Conservation (phyloP, 2,888 invertebrate species). For the Leptopilina drosophilae region DNA sequence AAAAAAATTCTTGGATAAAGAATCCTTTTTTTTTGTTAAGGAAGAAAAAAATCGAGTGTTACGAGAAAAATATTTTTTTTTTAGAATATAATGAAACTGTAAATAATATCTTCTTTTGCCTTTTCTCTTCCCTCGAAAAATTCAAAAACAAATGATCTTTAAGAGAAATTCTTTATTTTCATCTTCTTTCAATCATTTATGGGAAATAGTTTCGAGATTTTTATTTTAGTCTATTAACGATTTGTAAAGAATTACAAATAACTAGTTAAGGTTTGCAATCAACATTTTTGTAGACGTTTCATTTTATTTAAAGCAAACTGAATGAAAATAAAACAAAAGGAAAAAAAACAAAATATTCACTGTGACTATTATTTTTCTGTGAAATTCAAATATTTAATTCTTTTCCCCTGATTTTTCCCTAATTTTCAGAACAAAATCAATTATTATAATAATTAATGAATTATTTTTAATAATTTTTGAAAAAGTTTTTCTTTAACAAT, state of each 20-base stretch:
- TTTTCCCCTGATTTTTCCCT: background rate
- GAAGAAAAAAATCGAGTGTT: too few relatives aligned
- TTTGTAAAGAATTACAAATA: background rate
- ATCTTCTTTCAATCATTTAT: background rate
- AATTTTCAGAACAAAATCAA: too few relatives aligned
- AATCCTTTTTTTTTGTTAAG: too few relatives aligned
- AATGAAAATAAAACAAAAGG: conserved; percentile 7
- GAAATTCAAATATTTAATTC: background rate
- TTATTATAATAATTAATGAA: too few relatives aligned
- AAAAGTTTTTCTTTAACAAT: too few relatives aligned
- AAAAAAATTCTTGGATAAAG: too few relatives aligned
- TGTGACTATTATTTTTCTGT: background rate
- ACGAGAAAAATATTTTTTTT: too few relatives aligned
- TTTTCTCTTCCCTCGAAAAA: too few relatives aligned
- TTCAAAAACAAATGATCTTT: too few relatives aligned
- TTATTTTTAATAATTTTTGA: too few relatives aligned
- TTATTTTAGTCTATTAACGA: background rate
- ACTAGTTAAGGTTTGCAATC: conserved; percentile 1
- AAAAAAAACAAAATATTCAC: background rate
- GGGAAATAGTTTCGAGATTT: background rate
- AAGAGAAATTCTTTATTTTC: background rate
- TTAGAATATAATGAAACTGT: too few relatives aligned
- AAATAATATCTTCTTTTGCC: too few relatives aligned
- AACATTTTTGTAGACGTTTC: background rate
- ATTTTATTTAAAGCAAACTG: background rate